Evolutionary conservation across 2,113 vertebrate species (phyloP).

Genomic region (Dipodomys stephensi): DNA sequence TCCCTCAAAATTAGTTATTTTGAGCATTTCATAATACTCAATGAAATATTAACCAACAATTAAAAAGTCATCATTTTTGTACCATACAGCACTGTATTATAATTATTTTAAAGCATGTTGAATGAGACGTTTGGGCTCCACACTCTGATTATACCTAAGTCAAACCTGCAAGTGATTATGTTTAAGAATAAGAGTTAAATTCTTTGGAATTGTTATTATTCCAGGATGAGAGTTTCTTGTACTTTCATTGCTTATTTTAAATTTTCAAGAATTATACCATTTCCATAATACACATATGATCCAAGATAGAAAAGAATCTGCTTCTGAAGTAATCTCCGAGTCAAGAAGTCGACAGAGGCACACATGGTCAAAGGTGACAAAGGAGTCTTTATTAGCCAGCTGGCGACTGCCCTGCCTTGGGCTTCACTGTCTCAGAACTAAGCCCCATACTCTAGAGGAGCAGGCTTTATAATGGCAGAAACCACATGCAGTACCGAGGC

Average conservation of each 20-base stretch:
- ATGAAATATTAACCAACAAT: neutral
- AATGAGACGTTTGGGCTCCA: neutral
- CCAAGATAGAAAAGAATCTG: neutral
- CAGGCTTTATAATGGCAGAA: too few relatives aligned
- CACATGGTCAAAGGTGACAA: too few relatives aligned
- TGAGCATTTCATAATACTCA: neutral
- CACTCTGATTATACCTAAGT: neutral
- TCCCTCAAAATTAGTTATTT: neutral
- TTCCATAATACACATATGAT: neutral
- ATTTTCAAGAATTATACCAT: neutral
- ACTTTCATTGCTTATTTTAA: neutral
- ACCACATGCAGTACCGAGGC: too few relatives aligned
- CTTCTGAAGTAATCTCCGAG: too few relatives aligned
- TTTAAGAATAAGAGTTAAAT: neutral
- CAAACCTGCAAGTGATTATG: neutral
- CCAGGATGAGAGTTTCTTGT: neutral
- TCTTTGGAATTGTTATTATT: neutral
- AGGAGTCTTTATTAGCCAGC: too few relatives aligned
- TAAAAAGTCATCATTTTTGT: neutral
- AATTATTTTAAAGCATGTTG: neutral
- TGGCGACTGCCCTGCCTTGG: too few relatives aligned
- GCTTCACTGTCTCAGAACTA: too few relatives aligned
- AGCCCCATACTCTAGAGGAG: too few relatives aligned
- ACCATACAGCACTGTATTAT: neutral
- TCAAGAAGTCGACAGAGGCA: too few relatives aligned